Evolutionary conservation across 2,113 vertebrate genomes (phyloP), one percentile per base, ranked within the genome.

Genomic region (Sclerurus mexicanus): DNA sequence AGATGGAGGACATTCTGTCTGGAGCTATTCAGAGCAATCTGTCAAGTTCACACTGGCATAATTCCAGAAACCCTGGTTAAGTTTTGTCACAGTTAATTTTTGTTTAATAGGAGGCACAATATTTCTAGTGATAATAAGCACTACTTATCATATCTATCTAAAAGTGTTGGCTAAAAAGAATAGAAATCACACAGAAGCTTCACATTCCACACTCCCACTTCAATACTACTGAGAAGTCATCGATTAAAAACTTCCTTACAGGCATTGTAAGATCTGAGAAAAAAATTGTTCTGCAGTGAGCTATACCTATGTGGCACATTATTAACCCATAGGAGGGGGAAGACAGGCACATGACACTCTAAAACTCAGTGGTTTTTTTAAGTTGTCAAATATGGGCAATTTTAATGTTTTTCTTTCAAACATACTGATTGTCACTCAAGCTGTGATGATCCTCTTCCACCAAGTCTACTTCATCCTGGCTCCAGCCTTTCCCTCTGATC

Each of bases 321-420:
- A 85, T 56, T 93, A 90, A 84, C 28, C 46, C 30, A 80, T 19
- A 82, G 46, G 40, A 82, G 71, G 33, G 58, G 37, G 35, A 76
- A 96, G 13, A 24, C 33, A 91, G 22, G 47, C 37, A 74, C 44
- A 46, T 46, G 47, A 59, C 37, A 18, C 25, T 87, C 22, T 86
- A 75, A 89, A 93, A 73, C 14, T 16, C 44, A 83, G 23, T 13
- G 6, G 12, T 62, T 37, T 85, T 40, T 84, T 93, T 76, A 72
- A 88, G 21, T 24, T 85, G 30, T 59, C 75, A 90, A 67, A 79
- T 76, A 93, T 33, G 14, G 14, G 8, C 22, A 84, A 94, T 66
- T 28, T 40, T 89, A 78, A 56, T 81, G 80, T 79, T 85, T 92
- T 95, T 93, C 71, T 92, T 91, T 83, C 78, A 81, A 92, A 73